Base-by-base conservation (phyloP, 2,797 vertebrate species). In the Microhierax caerulescens region DNA sequence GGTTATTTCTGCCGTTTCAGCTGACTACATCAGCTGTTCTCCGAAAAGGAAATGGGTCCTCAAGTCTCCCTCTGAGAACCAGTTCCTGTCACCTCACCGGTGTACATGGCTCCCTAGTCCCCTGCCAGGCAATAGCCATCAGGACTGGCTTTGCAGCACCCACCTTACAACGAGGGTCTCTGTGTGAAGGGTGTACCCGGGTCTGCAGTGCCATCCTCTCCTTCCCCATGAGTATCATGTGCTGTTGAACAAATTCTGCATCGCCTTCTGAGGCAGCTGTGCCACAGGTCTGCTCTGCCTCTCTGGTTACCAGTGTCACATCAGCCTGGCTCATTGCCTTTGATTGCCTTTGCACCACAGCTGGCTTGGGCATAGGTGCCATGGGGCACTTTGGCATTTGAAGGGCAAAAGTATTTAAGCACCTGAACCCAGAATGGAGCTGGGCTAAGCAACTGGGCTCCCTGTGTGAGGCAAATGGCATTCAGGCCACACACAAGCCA, bases 141-240 rank as follows among this genome's bases (percentile, higher is more conserved):
- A 61, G 53, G 23, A 12, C 1, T 63, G 48, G 2, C 27, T 88
- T 39, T 59, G 36, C 53, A 70, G 18, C 13, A n/a, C 9, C 22
- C 0, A 0, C 30, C 14, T 56, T 13, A 32, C 22, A 70, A 48
- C 0, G 0, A 39, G 23, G 9, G 12, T 34, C 13, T 64, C 22
- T 27, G 53, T 78, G 30, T 48, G 13, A 68, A 25, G 32, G 28
- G 32, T 6, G 10, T 4, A 34, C 1, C 10, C 36, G 2, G 0
- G 0, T 27, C 36, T 89, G 12, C 65, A 78, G n/a, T 50, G 23
- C 23, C 12, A 7, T 72, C 19, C 23, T 89, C 5, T 19, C 88
- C 69, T 53, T 82, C 34, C 11, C 7, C 20, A 21, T 1, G 0
- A 50, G 11, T 25, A 22, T 51, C 6, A 7, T 7, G 14, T 32